These are phyloP conservation scores for Drosophila flavopinicola DNA, from an alignment of 2,888 invertebrate species.

Conservation along the genomic window DNA sequence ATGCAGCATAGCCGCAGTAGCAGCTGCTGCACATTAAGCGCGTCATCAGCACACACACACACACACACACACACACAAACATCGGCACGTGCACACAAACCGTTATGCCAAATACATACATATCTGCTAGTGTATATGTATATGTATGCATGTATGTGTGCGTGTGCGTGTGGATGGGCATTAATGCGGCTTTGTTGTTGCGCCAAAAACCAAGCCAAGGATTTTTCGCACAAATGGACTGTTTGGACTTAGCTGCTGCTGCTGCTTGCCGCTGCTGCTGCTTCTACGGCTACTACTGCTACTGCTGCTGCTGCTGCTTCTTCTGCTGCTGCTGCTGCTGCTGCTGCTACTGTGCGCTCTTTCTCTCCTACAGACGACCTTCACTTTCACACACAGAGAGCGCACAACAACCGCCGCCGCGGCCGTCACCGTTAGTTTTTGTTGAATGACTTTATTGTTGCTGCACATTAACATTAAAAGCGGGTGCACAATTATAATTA, in stretches of 20 bases:
- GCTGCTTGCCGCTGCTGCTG: constrained; percentile 26
- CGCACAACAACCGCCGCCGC: constrained; percentile 31
- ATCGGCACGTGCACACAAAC: constrained; percentile 28
- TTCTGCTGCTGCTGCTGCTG: constrained; percentile 27
- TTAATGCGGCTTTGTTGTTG: constrained; percentile 70
- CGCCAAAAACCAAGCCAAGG: constrained; percentile 77
- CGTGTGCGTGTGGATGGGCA: constrained; percentile 16
- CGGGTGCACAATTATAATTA: constrained; percentile 53
- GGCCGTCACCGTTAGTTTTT: constrained; percentile 46
- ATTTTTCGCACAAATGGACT: constrained; percentile 73
- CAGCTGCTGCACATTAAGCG: constrained; percentile 62
- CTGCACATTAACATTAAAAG: constrained; percentile 47
- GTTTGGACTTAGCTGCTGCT: constrained; percentile 45
- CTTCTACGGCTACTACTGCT: too few species aligned
- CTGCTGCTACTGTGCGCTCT: constrained; percentile 56
- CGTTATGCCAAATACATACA: constrained; percentile 17
- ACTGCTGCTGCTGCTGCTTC: constrained; percentile 37
- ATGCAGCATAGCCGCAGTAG: constrained; percentile 24
- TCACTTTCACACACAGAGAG: constrained; percentile 63
- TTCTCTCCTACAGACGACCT: constrained; percentile 76
- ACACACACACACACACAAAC: constrained; percentile 13
- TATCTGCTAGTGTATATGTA: constrained; percentile 21
- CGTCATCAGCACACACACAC: constrained; percentile 58
- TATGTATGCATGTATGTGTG: constrained; percentile 13
- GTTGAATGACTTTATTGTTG: constrained; percentile 49